phyloP scores from a whole-genome alignment of 2,797 vertebrate species.

The Gymnoscopelus microlampas region DNA sequence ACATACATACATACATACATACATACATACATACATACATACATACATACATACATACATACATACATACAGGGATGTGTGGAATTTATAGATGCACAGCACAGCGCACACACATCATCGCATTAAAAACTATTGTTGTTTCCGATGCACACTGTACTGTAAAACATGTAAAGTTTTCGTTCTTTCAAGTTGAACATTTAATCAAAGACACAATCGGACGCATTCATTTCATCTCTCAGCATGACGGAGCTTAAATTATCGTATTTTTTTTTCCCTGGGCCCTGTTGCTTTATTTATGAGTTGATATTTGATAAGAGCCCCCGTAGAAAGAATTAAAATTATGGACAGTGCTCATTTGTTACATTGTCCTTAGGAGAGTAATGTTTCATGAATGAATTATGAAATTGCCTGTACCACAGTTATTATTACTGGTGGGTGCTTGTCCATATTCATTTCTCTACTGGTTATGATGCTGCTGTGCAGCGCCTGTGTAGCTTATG shows the following conservation, averaged over 20 bases:
- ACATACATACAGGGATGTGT: not conserved
- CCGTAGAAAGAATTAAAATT: conserved; percentile 34
- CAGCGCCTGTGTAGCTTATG: conserved; percentile 7
- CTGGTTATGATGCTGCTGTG: not conserved
- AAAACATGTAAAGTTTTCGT: too few relatives aligned
- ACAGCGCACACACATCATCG: not conserved
- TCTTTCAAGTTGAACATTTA: not conserved
- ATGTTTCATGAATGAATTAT: too few relatives aligned
- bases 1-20: not conserved
- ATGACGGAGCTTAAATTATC: conserved; percentile 49
- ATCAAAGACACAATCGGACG: conserved; percentile 36
- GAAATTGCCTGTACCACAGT: conserved; percentile 41
- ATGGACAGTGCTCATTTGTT: conserved; percentile 46
- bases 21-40: not conserved
- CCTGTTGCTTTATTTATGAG: conserved; percentile 64
- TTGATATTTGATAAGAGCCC: conserved; percentile 39
- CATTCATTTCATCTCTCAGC: conserved; percentile 14
- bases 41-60: not conserved
- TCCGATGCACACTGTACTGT: too few relatives aligned
- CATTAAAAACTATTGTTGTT: too few relatives aligned
- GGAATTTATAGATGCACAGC: too few relatives aligned
- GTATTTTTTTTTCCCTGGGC: conserved; percentile 26
- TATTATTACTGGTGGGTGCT: conserved; percentile 54
- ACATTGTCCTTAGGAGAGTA: conserved; percentile 44
- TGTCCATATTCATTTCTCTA: conserved; percentile 52